Evolutionary conservation across 2,888 invertebrate species (phyloP).

Genomic region (Xestobium rufovillosum): DNA sequence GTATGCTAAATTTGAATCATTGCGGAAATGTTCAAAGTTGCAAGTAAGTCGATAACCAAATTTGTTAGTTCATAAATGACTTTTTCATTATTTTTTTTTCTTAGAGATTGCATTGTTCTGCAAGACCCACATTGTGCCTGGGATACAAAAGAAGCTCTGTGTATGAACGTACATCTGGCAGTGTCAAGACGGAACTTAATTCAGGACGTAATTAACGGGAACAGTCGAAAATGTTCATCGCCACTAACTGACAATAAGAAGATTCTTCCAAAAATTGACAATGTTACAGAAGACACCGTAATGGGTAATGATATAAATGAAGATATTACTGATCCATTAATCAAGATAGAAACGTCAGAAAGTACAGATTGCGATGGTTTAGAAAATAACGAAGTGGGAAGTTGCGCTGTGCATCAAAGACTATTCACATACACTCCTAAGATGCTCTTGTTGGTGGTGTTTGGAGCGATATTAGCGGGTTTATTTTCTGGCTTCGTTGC

Average conservation of each 20-base stretch:
- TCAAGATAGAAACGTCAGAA: not conserved
- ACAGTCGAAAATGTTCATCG: slow-evolving; percentile 50
- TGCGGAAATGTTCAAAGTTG: slow-evolving; percentile 63
- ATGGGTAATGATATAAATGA: slow-evolving; percentile 10
- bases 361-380: not conserved
- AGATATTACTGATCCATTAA: slow-evolving; percentile 2
- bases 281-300: not conserved
- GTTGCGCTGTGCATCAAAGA: slow-evolving; percentile 43
- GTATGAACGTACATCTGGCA: slow-evolving; percentile 47
- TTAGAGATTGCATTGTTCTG: slow-evolving; percentile 76
- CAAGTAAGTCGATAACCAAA: slow-evolving; percentile 45
- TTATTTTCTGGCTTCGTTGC: slow-evolving; percentile 76
- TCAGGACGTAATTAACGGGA: slow-evolving; percentile 67
- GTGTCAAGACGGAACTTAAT: slow-evolving; percentile 44
- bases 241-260: slow-evolving; percentile 33
- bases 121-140: slow-evolving; percentile 98
- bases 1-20: slow-evolving; percentile 77
- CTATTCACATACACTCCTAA: slow-evolving; percentile 72
- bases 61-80: not conserved
- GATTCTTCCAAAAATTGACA: slow-evolving; percentile 4
- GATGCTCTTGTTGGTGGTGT: slow-evolving; percentile 71
- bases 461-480: slow-evolving; percentile 66
- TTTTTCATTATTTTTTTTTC: too few species aligned
- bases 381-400: slow-evolving; percentile 24
- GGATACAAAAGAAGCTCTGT: slow-evolving; percentile 60